Percentiles rank a stretch among this genome's conserved stretches.
phyloP scores from a whole-genome alignment of 2,113 vertebrate species.

The Hippoglossus stenolepis region DNA sequence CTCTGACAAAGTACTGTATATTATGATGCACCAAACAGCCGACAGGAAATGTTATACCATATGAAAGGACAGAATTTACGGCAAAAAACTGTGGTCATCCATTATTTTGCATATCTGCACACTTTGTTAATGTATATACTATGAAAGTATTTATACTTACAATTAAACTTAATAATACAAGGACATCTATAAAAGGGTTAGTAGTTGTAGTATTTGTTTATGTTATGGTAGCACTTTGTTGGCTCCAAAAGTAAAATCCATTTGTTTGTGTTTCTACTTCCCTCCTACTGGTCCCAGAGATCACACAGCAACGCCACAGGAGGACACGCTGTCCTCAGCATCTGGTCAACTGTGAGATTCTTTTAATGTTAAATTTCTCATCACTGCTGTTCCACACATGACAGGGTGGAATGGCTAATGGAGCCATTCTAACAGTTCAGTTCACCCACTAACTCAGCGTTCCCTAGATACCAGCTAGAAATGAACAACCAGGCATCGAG shows the following conservation, averaged over 20 bases:
- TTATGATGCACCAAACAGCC: too few species aligned
- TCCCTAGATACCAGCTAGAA: slow-evolving; percentile 68
- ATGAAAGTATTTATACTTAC: background rate
- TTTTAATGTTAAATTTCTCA: slow-evolving; percentile 68
- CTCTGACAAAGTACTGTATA: too few species aligned
- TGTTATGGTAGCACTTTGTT: background rate
- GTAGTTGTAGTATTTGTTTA: too few species aligned
- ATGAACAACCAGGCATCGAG: slow-evolving; percentile 51
- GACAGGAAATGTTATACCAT: too few species aligned
- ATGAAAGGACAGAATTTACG: too few species aligned
- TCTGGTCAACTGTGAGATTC: slow-evolving; percentile 44
- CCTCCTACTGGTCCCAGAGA: slow-evolving; percentile 10
- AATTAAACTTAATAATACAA: background rate
- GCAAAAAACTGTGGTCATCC: too few species aligned
- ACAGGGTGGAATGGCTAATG: slow-evolving; percentile 61
- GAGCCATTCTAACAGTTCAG: slow-evolving; percentile 65
- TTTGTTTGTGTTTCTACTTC: slow-evolving; percentile 27
- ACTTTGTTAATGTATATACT: too few species aligned
- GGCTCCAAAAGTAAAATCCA: background rate
- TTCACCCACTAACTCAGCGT: slow-evolving; percentile 62
- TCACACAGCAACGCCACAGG: slow-evolving; percentile 20
- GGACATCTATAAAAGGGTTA: background rate
- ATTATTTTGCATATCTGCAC: background rate
- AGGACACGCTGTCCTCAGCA: slow-evolving; percentile 46
- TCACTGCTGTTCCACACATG: slow-evolving; percentile 51